These are phyloP conservation scores for Anastrepha obliqua DNA, from an alignment of 1,140 invertebrate genomes.

Conservation along the genomic window DNA sequence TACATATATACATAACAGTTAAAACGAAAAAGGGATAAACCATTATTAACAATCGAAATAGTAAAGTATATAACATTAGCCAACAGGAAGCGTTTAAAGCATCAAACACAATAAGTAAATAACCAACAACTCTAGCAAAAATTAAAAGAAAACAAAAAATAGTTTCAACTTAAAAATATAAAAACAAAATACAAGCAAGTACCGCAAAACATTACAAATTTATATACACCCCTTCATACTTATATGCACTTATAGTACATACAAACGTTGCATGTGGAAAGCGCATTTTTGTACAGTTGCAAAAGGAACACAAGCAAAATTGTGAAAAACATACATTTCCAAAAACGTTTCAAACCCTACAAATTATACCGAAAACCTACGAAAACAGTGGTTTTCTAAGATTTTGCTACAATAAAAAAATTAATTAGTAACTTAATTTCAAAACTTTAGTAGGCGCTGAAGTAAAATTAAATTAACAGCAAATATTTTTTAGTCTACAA, in stretches of 20 bases:
- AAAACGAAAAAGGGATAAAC: conserved; percentile 56
- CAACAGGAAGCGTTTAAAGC: background rate
- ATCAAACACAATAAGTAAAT: background rate
- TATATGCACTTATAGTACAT: conserved; percentile 45
- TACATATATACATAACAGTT: conserved; percentile 59
- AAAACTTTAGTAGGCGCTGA: background rate
- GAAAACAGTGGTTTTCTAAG: background rate
- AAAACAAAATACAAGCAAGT: conserved; percentile 31
- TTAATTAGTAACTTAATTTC: background rate
- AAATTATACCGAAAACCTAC: background rate
- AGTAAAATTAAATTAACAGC: background rate
- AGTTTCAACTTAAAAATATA: conserved; percentile 17
- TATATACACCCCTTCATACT: conserved; percentile 21
- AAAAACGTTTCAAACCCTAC: background rate
- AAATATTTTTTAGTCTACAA: conserved; percentile 13
- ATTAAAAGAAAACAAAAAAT: background rate
- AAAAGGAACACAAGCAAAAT: background rate
- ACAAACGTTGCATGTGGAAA: background rate
- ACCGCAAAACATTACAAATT: conserved; percentile 36
- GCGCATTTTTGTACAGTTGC: conserved; percentile 17
- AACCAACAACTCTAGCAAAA: background rate
- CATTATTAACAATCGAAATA: conserved; percentile 28
- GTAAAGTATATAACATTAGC: conserved; percentile 20
- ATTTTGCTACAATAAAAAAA: conserved; percentile 23
- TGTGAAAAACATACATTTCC: background rate